A percentile compares a stretch with the other conserved stretches of the same genome.
These are phyloP conservation scores for Calameuta idolon DNA, from an alignment of 2,888 invertebrate genomes.

Conservation along the genomic window DNA sequence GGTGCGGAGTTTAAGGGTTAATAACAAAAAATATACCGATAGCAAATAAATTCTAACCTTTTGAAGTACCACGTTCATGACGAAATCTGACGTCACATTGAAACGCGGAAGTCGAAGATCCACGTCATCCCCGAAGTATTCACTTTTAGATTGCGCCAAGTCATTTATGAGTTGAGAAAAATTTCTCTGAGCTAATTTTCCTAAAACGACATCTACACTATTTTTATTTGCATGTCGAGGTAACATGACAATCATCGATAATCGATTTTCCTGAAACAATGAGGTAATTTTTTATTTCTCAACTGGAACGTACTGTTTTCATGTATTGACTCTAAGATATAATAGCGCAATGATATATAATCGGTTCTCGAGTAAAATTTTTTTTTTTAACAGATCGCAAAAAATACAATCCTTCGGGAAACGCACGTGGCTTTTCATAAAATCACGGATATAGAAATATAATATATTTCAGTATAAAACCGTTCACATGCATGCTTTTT, in stretches of 20 bases:
- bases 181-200: conserved; percentile 68
- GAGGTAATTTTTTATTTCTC: conserved; percentile 52
- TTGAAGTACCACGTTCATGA: conserved; percentile 71
- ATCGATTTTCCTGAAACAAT: conserved; percentile 67
- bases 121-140: conserved; percentile 72
- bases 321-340: not conserved
- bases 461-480: too few species aligned
- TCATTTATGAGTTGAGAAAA: conserved; percentile 69
- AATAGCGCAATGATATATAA: too few species aligned
- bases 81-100: conserved; percentile 73
- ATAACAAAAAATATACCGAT: too few species aligned
- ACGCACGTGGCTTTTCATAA: too few species aligned
- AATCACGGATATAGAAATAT: too few species aligned
- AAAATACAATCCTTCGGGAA: too few species aligned
- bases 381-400: too few species aligned
- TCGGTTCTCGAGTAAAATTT: too few species aligned
- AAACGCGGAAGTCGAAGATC: conserved; percentile 76
- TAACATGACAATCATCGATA: conserved; percentile 76
- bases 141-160: conserved; percentile 67
- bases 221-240: conserved; percentile 70
- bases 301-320: conserved; percentile 34
- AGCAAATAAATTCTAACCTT: conserved; percentile 52
- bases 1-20: too few species aligned
- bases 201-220: conserved; percentile 69
- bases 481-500: too few species aligned